phyloP scores from a whole-genome alignment of 37 sponge, comb jelly and placozoan genomes.

The Petrosia ficiformis region DNA sequence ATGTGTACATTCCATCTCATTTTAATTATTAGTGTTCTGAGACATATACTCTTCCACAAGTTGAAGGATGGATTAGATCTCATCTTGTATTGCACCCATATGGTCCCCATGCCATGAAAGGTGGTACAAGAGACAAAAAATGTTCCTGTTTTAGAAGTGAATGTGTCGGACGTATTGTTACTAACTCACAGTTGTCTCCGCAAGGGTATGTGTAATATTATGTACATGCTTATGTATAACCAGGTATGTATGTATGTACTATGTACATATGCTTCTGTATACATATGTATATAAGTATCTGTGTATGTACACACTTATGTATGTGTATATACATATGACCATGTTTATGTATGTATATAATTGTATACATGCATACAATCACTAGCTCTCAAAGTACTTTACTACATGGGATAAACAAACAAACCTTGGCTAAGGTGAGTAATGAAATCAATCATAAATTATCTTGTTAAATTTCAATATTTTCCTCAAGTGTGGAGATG shows the following conservation, averaged over 20 bases:
- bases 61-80: slow-evolving; percentile 47
- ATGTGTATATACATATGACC: no score
- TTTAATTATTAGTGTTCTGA: slow-evolving; percentile 29
- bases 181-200: slow-evolving; percentile 14
- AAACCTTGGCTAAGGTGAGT: slow-evolving; percentile 41
- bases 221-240: background rate
- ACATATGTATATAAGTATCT: background rate
- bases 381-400: slow-evolving; percentile 28
- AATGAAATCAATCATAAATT: no score
- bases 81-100: slow-evolving; percentile 33
- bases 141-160: slow-evolving; percentile 40
- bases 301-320: background rate
- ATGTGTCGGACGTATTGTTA: slow-evolving; percentile 35
- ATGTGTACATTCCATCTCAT: no score
- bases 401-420: slow-evolving; percentile 27
- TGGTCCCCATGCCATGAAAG: slow-evolving; percentile 41
- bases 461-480: background rate
- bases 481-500: slow-evolving; percentile 12
- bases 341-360: no score
- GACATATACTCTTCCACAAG: slow-evolving; percentile 23
- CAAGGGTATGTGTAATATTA: slow-evolving; percentile 8
- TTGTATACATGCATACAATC: no score
- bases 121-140: slow-evolving; percentile 37
- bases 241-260: no score
- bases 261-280: background rate